These are phyloP conservation scores for Passer domesticus DNA, from an alignment of 2,113 vertebrate species.

Conservation along the genomic window DNA sequence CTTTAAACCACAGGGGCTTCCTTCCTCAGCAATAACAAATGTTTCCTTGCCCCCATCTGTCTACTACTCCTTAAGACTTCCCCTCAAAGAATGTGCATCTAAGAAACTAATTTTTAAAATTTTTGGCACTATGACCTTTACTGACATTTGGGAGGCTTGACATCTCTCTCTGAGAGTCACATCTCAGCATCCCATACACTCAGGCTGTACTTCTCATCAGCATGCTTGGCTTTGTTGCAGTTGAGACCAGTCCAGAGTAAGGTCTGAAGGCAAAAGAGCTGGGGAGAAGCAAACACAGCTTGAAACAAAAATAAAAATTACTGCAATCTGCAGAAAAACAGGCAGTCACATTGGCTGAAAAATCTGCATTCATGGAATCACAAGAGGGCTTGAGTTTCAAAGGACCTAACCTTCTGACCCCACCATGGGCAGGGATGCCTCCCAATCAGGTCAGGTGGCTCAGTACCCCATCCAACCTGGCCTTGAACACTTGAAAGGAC, in stretches of 20 bases:
- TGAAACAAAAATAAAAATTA: background rate
- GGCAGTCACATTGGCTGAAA: background rate
- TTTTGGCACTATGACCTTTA: conserved; percentile 7
- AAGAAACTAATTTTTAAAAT: background rate
- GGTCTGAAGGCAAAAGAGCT: background rate
- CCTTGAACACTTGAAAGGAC: background rate
- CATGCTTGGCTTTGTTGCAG: background rate
- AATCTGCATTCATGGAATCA: background rate
- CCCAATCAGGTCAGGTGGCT: background rate
- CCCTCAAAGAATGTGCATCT: background rate
- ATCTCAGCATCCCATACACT: accelerated
- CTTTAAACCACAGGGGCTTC: background rate
- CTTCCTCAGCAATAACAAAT: background rate
- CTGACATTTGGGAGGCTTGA: background rate
- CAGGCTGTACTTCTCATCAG: background rate
- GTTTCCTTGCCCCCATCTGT: background rate
- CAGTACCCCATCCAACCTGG: background rate
- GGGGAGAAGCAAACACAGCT: background rate
- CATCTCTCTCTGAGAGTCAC: background rate
- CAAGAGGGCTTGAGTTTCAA: background rate
- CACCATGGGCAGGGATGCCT: no score
- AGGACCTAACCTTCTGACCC: no score
- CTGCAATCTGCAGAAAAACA: background rate
- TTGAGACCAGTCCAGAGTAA: background rate
- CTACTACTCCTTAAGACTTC: background rate